phyloP scores from a whole-genome alignment of 2,797 vertebrate species.

The Synaphobranchus kaupii region DNA sequence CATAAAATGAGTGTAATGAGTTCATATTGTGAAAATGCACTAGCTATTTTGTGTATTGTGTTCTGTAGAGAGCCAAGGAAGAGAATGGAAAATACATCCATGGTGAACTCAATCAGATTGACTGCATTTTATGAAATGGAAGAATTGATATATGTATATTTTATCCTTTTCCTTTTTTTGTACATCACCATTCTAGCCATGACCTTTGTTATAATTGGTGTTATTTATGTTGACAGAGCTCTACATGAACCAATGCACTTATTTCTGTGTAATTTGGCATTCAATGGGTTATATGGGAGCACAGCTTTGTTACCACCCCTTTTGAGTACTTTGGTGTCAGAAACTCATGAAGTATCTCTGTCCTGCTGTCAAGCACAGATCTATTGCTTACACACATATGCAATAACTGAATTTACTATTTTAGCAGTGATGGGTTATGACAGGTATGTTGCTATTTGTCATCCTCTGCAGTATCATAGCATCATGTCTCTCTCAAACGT shows the following conservation, averaged over 20 bases:
- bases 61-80: neutral
- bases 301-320: conserved; percentile 45
- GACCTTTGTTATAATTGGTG: conserved; percentile 39
- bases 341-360: conserved; percentile 40
- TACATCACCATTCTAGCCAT: conserved; percentile 35
- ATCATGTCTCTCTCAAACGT: conserved; percentile 44
- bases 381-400: conserved; percentile 49
- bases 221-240: conserved; percentile 34
- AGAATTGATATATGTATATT: conserved; percentile 34
- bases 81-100: conserved; percentile 44
- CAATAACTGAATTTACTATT: conserved; percentile 44
- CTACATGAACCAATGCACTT: conserved; percentile 21
- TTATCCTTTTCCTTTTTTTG: conserved; percentile 40
- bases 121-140: conserved; percentile 44
- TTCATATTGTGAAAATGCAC: neutral
- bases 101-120: conserved; percentile 33
- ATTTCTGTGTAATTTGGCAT: neutral
- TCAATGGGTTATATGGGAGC: conserved; percentile 1
- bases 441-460: conserved; percentile 53
- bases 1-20: neutral
- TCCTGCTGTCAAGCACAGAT: conserved; percentile 43
- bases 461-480: conserved; percentile 46
- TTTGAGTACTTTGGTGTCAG: conserved; percentile 37
- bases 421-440: conserved; percentile 54
- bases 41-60: neutral